Evolutionary conservation across 2,113 vertebrate genomes (phyloP).

Genomic region (Gopherus evgoodei): DNA sequence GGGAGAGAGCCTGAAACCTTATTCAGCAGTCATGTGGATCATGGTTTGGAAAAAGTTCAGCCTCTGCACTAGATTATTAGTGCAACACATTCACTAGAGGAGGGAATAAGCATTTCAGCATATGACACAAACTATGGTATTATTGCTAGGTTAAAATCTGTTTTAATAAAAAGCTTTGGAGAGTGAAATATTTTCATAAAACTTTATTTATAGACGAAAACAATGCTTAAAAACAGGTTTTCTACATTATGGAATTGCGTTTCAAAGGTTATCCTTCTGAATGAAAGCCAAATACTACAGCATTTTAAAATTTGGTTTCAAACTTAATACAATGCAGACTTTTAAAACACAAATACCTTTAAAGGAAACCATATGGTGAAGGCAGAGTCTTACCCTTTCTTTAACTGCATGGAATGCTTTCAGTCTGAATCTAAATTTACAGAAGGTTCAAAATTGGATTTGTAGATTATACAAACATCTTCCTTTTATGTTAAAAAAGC

Average conservation of each 20-base stretch:
- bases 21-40: not conserved
- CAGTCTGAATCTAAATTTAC: conserved; percentile 18
- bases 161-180: conserved; percentile 26
- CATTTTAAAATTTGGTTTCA: conserved; percentile 28
- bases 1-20: not conserved
- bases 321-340: conserved; percentile 53
- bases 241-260: conserved; percentile 8
- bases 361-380: conserved; percentile 59
- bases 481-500: conserved; percentile 9
- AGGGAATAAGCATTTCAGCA: not conserved
- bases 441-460: conserved; percentile 10
- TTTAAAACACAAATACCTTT: conserved; percentile 52
- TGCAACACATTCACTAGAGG: not conserved
- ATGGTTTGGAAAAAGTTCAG: not conserved
- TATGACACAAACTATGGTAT: not conserved
- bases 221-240: conserved; percentile 46
- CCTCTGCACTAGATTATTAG: not conserved
- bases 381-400: not conserved
- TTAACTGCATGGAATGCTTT: conserved; percentile 35
- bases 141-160: not conserved
- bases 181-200: conserved; percentile 40
- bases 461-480: not conserved
- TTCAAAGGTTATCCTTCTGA: conserved; percentile 60
- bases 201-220: conserved; percentile 40
- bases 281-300: conserved; percentile 48